These are phyloP conservation scores for Drepana arcuata DNA, from an alignment of 1,140 invertebrate species.

Conservation along the genomic window DNA sequence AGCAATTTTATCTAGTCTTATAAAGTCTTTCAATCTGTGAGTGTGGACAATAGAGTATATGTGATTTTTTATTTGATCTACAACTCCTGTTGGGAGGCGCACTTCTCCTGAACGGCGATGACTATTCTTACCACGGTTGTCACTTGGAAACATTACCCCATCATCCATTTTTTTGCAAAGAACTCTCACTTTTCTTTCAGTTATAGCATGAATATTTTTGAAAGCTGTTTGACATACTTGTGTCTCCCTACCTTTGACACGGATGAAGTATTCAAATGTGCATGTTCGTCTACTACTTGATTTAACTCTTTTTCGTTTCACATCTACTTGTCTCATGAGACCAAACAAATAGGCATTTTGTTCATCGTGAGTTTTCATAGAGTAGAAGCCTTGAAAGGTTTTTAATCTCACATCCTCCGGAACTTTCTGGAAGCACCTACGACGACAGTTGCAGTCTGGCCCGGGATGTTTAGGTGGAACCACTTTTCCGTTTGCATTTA, in stretches of 20 bases:
- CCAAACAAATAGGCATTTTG: constrained; percentile 75
- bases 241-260: constrained; percentile 71
- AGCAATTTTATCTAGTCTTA: constrained; percentile 67
- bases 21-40: constrained; percentile 67
- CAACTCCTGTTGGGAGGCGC: constrained; percentile 62
- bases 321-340: constrained; percentile 73
- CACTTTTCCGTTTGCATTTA: constrained; percentile 73
- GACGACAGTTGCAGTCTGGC: constrained; percentile 70
- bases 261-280: constrained; percentile 73
- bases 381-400: constrained; percentile 73
- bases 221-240: constrained; percentile 74
- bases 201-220: constrained; percentile 74
- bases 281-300: constrained; percentile 70
- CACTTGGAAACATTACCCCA: constrained; percentile 73
- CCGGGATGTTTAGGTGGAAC: constrained; percentile 70
- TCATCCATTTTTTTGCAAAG: constrained; percentile 74
- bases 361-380: constrained; percentile 73
- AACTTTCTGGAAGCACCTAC: constrained; percentile 70
- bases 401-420: constrained; percentile 65
- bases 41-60: constrained; percentile 72
- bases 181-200: constrained; percentile 72
- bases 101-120: constrained; percentile 68
- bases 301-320: constrained; percentile 71
- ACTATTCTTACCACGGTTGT: constrained; percentile 70
- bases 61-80: constrained; percentile 73